Conservation (phyloP, 2,888 invertebrate genomes). For the Thecocarcelia acutangulata region DNA sequence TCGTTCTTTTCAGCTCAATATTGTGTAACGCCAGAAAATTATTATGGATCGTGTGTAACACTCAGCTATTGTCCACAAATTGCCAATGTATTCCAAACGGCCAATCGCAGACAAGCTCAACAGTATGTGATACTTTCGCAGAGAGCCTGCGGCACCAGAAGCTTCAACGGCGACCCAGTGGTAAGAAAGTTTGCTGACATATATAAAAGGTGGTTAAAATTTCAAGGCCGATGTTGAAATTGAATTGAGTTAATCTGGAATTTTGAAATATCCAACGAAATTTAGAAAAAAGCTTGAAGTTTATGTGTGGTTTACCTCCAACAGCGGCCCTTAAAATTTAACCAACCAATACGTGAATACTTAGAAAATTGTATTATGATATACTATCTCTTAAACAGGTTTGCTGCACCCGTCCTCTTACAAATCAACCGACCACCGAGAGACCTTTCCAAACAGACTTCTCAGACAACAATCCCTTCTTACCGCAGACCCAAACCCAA, state of each 20-base stretch:
- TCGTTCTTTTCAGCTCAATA: conserved; percentile 63
- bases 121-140: conserved; percentile 76
- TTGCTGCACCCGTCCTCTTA: conserved; percentile 75
- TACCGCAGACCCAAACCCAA: background rate
- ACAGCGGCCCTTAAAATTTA: no score
- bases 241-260: no score
- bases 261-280: no score
- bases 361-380: no score
- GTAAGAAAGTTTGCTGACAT: conserved; percentile 75
- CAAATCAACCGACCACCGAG: conserved; percentile 1
- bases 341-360: no score
- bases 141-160: conserved; percentile 77
- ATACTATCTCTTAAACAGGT: conserved; percentile 71
- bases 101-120: conserved; percentile 73
- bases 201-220: no score
- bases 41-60: conserved; percentile 77
- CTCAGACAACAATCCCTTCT: conserved; percentile 22
- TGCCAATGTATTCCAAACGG: conserved; percentile 74
- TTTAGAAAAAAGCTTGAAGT: background rate
- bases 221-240: no score
- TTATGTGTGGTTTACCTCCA: no score
- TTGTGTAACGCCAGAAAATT: conserved; percentile 79
- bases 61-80: conserved; percentile 78
- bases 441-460: conserved; percentile 4
- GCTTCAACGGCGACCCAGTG: conserved; percentile 78